These are phyloP conservation scores for Diarsia mendica DNA, from an alignment of 2,888 invertebrate species.

Conservation along the genomic window DNA sequence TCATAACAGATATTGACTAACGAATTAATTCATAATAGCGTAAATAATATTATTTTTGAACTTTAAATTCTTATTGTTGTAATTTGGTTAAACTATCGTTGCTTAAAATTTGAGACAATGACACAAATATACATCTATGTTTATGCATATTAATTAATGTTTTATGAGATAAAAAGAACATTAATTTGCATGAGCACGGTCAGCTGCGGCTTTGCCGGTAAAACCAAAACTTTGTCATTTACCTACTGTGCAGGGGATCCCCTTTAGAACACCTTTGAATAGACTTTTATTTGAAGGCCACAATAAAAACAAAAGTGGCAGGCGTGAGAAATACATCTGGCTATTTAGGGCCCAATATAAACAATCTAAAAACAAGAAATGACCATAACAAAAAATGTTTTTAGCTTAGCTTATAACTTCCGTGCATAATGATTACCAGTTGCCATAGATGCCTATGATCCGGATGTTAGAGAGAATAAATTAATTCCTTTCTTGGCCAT, in stretches of 20 bases:
- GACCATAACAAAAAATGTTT: slow-evolving; percentile 33
- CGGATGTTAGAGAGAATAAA: slow-evolving; percentile 55
- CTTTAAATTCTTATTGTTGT: background rate
- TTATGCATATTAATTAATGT: slow-evolving; percentile 1
- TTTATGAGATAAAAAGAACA: slow-evolving; percentile 8
- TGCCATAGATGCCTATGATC: slow-evolving; percentile 44
- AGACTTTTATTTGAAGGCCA: background rate
- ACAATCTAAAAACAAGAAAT: slow-evolving; percentile 10
- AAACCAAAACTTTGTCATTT: slow-evolving; percentile 17
- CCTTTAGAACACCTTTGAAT: slow-evolving; percentile 12
- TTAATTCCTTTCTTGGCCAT: slow-evolving; percentile 61
- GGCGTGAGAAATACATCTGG: background rate
- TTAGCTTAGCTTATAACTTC: slow-evolving; percentile 44
- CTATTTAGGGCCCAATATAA: background rate
- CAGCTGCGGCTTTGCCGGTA: slow-evolving; percentile 5
- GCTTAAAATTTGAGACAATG: background rate
- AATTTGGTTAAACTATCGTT: background rate
- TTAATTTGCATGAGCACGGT: background rate
- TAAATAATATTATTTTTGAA: background rate
- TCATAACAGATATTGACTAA: slow-evolving; percentile 31
- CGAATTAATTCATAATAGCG: slow-evolving; percentile 1
- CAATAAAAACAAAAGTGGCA: slow-evolving; percentile 1
- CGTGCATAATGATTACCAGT: slow-evolving; percentile 46
- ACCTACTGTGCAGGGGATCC: slow-evolving; percentile 2
- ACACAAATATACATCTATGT: background rate